Conservation (phyloP, 2,797 vertebrate species). For the Sternotherus odoratus region DNA sequence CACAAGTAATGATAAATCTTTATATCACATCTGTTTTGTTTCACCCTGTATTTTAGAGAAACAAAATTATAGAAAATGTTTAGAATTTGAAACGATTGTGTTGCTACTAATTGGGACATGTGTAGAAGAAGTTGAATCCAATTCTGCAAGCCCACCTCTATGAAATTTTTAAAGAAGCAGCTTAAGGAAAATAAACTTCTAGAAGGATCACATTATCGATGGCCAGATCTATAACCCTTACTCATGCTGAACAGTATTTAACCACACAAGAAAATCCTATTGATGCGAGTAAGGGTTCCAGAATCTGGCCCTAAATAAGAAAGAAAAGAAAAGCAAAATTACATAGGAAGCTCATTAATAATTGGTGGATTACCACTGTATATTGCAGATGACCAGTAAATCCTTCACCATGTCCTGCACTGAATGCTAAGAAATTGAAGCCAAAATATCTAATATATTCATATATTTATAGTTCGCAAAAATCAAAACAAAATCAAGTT, state of each 20-base stretch:
- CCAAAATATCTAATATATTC: background rate
- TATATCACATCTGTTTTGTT: background rate
- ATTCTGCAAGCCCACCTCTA: background rate
- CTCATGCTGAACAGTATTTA: background rate
- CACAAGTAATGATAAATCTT: background rate
- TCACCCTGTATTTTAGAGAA: background rate
- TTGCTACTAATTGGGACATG: background rate
- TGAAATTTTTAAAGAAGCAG: background rate
- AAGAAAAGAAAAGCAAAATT: background rate
- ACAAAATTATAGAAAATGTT: background rate
- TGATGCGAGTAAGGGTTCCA: background rate
- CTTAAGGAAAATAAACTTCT: background rate
- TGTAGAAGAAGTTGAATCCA: background rate
- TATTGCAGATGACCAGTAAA: background rate
- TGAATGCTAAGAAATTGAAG: background rate
- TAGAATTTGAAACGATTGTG: background rate
- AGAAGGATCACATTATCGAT: background rate
- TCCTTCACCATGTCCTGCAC: background rate
- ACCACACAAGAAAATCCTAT: background rate
- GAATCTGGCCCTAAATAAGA: background rate
- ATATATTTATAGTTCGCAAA: background rate
- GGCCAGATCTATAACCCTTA: background rate
- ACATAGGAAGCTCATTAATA: background rate
- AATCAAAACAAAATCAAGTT: background rate
- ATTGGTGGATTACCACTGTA: background rate